Evolutionary conservation across 1,140 invertebrate species (phyloP).

Genomic region (Orius laevigatus): DNA sequence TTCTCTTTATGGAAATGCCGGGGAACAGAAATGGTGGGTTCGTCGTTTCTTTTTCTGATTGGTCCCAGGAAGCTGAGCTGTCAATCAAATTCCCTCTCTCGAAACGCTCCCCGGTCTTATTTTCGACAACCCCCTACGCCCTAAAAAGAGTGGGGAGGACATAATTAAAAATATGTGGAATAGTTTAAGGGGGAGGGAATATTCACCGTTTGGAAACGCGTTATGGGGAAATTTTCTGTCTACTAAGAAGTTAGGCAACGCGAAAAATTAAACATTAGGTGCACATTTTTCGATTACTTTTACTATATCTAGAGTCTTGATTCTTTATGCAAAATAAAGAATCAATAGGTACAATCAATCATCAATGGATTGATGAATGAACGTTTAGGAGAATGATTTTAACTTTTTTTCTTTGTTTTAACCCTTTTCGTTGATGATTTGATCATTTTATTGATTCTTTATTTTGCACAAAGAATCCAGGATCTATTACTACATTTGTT

Average conservation of each 20-base stretch:
- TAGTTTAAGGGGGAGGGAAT: not conserved
- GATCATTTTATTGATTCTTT: too few relatives aligned
- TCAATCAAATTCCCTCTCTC: not conserved
- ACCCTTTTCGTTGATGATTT: too few relatives aligned
- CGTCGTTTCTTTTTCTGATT: not conserved
- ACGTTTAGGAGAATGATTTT: not conserved
- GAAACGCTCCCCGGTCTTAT: not conserved
- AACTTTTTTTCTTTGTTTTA: too few relatives aligned
- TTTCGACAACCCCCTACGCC: not conserved
- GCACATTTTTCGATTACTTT: too few relatives aligned
- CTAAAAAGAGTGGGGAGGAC: not conserved
- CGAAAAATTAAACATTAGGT: not conserved
- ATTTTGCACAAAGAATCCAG: too few relatives aligned
- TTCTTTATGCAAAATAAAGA: too few relatives aligned
- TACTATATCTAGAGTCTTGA: too few relatives aligned
- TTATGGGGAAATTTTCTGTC: not conserved
- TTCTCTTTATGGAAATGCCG: not conserved
- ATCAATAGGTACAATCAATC: not conserved
- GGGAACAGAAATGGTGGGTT: not conserved
- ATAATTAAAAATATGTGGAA: conserved; percentile 11
- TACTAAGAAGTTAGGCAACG: not conserved
- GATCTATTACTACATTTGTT: too few relatives aligned
- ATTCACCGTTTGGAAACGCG: not conserved
- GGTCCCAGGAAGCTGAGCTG: not conserved
- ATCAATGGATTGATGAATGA: not conserved